Base-by-base conservation (phyloP, 2,797 vertebrate genomes). In the Acrocephalus scirpaceus region DNA sequence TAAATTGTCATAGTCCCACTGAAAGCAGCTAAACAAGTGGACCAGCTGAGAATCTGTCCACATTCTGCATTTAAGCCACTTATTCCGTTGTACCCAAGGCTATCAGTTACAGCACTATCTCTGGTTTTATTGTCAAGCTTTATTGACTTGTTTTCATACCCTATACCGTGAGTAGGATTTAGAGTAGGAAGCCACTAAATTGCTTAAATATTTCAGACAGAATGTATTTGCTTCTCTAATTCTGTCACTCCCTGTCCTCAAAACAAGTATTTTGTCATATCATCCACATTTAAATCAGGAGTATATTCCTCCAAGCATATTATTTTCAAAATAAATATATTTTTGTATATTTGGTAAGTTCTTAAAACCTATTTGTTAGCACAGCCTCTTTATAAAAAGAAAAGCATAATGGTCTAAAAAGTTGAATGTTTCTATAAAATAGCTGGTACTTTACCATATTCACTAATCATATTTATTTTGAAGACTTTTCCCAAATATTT, bases 101-200 rank as follows among this genome's bases (percentile, higher is more conserved):
- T 91, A 26, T 84, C 74, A 47, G 92, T 84, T 92, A 84, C 38
- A 92, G 53, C n/a, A 73, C 38, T 90, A 27, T 69, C 87, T 96
- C 95, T 90, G 77, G 32, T 92, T 96, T 92, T 88, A 84, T 81
- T 91, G 29, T 96, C 96, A 91, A 96, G 94, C 93, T 95, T 65
- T 91, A 74, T 95, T 97, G 87, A 64, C 62, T 96, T 96, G 86
- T 95, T 92, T 92, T 95, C 77, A n/a, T 94, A 51, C 45, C 91
- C 62, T 86, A 25, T 94, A 88, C 65, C 3, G 47, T 20, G 47
- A 40, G 54, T 58, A 48, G 73, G 61, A 69, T 86, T 96, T 95
- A 86, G 74, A 95, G 42, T 81, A 90, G 94, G 72, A 97, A 91
- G 86, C 92, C 65, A 85, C 32, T 72, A 93, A 96, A 96, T 94